A percentile compares a stretch with the other conserved stretches of the same genome.
Evolutionary conservation across 2,888 invertebrate genomes (phyloP).

Genomic region (Oscheius sp.): DNA sequence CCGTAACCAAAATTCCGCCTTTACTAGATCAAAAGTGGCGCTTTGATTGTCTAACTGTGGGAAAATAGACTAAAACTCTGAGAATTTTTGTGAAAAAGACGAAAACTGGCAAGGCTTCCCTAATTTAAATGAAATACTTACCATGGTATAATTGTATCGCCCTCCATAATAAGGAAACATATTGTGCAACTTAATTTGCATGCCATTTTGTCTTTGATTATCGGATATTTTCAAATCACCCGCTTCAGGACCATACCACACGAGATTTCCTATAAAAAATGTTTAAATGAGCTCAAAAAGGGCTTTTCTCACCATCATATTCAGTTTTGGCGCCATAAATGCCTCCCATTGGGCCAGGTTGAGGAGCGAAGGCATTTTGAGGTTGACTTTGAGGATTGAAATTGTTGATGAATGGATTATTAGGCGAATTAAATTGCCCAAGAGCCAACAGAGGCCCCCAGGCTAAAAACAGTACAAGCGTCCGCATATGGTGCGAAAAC

Average conservation of each 20-base stretch:
- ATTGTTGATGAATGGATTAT: not conserved
- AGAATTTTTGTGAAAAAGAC: no score
- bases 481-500: conserved; percentile 18
- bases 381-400: conserved; percentile 7
- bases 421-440: conserved; percentile 10
- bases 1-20: no score
- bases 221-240: conserved; percentile 39
- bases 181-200: conserved; percentile 50
- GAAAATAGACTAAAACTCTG: no score
- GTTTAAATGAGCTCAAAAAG: not conserved
- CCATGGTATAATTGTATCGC: conserved; percentile 67
- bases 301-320: conserved; percentile 13
- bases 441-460: not conserved
- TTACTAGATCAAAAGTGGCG: no score
- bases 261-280: conserved; percentile 38
- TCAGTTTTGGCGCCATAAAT: not conserved
- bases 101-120: no score
- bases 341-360: not conserved
- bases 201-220: conserved; percentile 34
- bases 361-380: conserved; percentile 5
- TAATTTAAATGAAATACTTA: conserved; percentile 26
- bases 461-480: conserved; percentile 28
- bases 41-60: no score
- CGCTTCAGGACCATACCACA: conserved; percentile 35
- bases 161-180: conserved; percentile 70